Percentiles rank a stretch among this genome's conserved stretches.
Conservation (phyloP, 2,113 vertebrate genomes). For the Pomatorhinus ruficollis region DNA sequence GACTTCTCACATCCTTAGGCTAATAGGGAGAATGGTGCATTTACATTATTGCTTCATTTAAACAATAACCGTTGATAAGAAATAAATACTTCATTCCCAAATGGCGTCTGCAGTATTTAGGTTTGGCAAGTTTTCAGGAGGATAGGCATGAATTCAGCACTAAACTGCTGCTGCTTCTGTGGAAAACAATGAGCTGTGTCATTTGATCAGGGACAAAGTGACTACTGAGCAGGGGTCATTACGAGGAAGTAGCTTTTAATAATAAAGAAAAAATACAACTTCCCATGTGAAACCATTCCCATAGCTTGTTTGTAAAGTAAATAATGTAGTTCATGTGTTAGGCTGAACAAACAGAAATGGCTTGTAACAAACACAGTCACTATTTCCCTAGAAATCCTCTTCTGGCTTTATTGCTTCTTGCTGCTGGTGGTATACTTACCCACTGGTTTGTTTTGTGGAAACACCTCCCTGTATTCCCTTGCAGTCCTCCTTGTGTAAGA, state of each 20-base stretch:
- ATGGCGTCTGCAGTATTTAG: not conserved
- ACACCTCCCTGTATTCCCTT: not conserved
- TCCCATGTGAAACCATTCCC: not conserved
- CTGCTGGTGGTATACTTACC: not conserved
- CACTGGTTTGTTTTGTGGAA: not conserved
- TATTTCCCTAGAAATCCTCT: not conserved
- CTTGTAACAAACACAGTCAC: not conserved
- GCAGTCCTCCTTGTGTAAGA: not conserved
- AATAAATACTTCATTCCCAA: constrained; percentile 14
- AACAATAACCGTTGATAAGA: not conserved
- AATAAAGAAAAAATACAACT: not conserved
- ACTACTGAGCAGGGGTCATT: not conserved
- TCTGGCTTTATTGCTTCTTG: not conserved
- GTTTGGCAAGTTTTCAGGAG: constrained; percentile 19
- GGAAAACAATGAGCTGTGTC: constrained; percentile 10
- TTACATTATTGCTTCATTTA: constrained; percentile 15
- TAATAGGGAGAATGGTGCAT: not conserved
- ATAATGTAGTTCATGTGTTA: not conserved
- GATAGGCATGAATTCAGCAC: not conserved
- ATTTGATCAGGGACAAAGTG: constrained; percentile 5
- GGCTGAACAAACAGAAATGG: not conserved
- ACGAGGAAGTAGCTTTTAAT: not conserved
- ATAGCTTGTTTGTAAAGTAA: not conserved
- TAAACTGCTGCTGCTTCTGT: not conserved
- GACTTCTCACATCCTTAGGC: not conserved